These are phyloP conservation scores for Amyelois transitella DNA, from an alignment of 1,140 invertebrate genomes.

Conservation along the genomic window DNA sequence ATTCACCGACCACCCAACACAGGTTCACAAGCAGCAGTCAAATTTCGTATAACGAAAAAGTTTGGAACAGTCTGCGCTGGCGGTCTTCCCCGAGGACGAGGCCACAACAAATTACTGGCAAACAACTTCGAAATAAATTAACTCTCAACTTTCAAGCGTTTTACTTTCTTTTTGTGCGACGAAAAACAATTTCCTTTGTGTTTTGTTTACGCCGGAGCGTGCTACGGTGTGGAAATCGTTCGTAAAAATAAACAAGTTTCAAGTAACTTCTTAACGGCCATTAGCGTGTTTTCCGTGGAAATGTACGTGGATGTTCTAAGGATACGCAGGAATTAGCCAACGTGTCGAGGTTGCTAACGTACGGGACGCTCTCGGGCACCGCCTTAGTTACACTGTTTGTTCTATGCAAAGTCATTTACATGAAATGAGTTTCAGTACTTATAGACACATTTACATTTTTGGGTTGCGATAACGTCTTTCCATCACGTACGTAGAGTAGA, in stretches of 20 bases:
- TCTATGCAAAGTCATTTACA: too few relatives aligned
- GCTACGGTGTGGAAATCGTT: slow-evolving; percentile 21
- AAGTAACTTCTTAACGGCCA: slow-evolving; percentile 5
- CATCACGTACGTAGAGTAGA: too few relatives aligned
- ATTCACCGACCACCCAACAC: slow-evolving; percentile 10
- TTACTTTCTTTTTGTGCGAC: slow-evolving; percentile 63
- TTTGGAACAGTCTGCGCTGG: slow-evolving; percentile 43
- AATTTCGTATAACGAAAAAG: slow-evolving; percentile 53
- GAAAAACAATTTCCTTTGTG: slow-evolving; percentile 62
- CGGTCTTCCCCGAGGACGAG: slow-evolving; percentile 45
- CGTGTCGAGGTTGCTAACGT: too few relatives aligned
- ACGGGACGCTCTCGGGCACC: too few relatives aligned
- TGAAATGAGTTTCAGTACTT: too few relatives aligned
- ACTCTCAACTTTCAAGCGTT: slow-evolving; percentile 67
- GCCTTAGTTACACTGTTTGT: too few relatives aligned
- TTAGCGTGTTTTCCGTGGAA: slow-evolving; percentile 5
- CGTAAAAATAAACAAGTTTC: slow-evolving; percentile 19
- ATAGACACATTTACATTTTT: too few relatives aligned
- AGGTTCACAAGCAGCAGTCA: slow-evolving; percentile 33
- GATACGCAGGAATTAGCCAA: background rate
- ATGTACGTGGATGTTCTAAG: background rate
- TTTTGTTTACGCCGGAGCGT: slow-evolving; percentile 47
- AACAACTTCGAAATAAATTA: slow-evolving; percentile 72
- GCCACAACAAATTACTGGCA: slow-evolving; percentile 67
- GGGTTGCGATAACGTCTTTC: too few relatives aligned